These are phyloP conservation scores for Orcinus orca DNA, from an alignment of 2,113 vertebrate species.

Conservation along the genomic window DNA sequence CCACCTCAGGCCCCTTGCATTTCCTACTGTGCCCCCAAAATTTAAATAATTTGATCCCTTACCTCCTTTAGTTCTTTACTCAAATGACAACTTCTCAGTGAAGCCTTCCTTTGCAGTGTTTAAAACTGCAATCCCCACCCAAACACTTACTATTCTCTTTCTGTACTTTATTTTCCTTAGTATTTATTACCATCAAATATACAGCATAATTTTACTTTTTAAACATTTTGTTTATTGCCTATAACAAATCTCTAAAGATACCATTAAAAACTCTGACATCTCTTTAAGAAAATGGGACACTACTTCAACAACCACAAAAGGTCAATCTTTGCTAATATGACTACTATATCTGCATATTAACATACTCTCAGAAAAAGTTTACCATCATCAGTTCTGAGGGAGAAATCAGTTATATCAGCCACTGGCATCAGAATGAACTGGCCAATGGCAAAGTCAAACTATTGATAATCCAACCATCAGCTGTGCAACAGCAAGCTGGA, in stretches of 20 bases:
- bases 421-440: background rate
- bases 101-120: background rate
- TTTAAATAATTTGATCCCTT: background rate
- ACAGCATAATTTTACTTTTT: background rate
- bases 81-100: conserved; percentile 14
- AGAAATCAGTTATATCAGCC: background rate
- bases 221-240: background rate
- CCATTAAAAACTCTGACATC: background rate
- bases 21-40: background rate
- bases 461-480: background rate
- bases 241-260: background rate
- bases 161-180: background rate
- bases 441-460: background rate
- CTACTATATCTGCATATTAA: background rate
- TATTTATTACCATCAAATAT: conserved; percentile 21
- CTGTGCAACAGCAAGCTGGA: background rate
- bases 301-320: background rate
- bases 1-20: background rate
- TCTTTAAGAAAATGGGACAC: conserved; percentile 20
- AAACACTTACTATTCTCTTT: background rate
- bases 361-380: background rate
- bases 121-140: background rate
- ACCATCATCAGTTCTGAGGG: background rate
- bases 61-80: conserved; percentile 21
- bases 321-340: background rate